These are phyloP conservation scores for Echinometra lucunter DNA, from an alignment of 53 echinoderm and acorn worm species.

Conservation along the genomic window DNA sequence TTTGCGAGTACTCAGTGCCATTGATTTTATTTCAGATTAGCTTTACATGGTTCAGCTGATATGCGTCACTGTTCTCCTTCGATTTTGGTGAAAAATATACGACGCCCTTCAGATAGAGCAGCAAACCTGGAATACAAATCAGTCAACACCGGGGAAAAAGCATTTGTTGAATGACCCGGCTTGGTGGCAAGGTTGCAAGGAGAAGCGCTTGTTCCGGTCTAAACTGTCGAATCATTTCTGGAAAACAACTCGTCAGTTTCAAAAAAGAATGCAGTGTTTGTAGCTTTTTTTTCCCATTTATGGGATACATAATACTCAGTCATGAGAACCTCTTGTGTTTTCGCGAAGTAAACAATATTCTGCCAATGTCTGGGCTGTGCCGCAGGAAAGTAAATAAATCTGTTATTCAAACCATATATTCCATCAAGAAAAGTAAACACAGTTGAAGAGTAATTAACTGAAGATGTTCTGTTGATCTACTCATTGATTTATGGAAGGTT, in stretches of 20 bases:
- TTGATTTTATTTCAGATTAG: conserved; percentile 53
- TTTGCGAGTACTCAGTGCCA: conserved; percentile 21
- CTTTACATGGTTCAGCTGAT: conserved; percentile 31
- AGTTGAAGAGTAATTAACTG: neutral
- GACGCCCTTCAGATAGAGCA: neutral
- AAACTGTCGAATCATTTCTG: too few relatives aligned
- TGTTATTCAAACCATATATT: neutral
- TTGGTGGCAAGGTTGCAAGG: too few relatives aligned
- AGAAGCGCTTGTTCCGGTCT: too few relatives aligned
- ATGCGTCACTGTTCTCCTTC: neutral
- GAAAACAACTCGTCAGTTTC: too few relatives aligned
- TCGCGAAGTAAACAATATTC: neutral
- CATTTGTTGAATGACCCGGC: too few relatives aligned
- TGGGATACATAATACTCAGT: neutral
- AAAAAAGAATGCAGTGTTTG: too few relatives aligned
- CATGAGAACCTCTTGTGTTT: too few relatives aligned
- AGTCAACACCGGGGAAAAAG: too few relatives aligned
- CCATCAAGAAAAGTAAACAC: neutral
- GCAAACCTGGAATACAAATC: too few relatives aligned
- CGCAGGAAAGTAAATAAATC: neutral
- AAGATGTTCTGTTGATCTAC: neutral
- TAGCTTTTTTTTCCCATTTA: too few relatives aligned
- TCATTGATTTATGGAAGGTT: neutral
- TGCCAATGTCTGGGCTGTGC: neutral
- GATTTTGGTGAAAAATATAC: neutral